A percentile compares a stretch with the other conserved stretches of the same genome.
These are phyloP conservation scores for Hystrix cristata DNA, from an alignment of 2,113 vertebrate genomes.

Conservation along the genomic window DNA sequence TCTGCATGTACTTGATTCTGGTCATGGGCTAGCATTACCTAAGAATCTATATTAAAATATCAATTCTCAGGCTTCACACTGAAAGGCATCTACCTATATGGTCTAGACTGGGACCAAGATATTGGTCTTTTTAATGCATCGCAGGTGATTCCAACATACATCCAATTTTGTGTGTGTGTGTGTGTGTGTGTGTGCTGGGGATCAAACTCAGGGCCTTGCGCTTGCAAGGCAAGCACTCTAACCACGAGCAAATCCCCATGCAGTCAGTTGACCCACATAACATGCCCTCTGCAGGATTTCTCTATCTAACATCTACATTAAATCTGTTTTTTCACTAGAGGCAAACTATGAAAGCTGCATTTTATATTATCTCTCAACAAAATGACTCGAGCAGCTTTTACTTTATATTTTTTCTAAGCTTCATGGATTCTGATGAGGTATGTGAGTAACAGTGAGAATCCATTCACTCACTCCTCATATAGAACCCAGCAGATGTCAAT, in stretches of 20 bases:
- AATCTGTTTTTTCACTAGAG: not conserved
- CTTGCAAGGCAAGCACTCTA: no score
- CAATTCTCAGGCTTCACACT: not conserved
- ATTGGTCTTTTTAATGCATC: not conserved
- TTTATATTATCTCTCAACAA: not conserved
- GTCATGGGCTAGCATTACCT: not conserved
- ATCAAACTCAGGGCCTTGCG: no score
- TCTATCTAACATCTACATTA: not conserved
- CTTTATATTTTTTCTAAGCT: slow-evolving; percentile 21
- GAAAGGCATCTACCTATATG: not conserved
- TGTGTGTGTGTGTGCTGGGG: no score
- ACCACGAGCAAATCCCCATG: not conserved
- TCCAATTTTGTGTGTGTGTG: no score
- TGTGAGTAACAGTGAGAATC: not conserved
- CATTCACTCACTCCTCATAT: not conserved
- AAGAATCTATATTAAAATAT: slow-evolving; percentile 23
- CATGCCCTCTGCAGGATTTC: not conserved
- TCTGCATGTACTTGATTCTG: not conserved
- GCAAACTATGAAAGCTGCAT: not conserved
- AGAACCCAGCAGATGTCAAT: not conserved
- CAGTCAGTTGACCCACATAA: not conserved
- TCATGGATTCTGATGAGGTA: not conserved
- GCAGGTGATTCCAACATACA: not conserved
- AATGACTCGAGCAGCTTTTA: not conserved
- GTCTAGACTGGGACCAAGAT: not conserved